Conservation (phyloP, 53 echinoderm and acorn worm species). For the Luidia sarsii region DNA sequence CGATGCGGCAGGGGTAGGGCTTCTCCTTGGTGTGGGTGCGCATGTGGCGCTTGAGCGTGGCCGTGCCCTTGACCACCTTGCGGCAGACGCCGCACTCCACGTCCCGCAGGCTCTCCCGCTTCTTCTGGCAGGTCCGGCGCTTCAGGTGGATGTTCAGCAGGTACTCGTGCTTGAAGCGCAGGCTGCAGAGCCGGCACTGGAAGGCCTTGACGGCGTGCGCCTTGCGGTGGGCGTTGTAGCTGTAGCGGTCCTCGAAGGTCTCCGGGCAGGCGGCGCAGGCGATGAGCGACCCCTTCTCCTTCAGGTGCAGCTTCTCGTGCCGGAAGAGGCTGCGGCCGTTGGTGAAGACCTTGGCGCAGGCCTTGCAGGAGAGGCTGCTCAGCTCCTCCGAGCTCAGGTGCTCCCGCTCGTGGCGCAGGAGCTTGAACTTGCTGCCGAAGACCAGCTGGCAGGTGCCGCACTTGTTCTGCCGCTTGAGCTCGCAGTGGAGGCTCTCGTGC, state of each 20-base stretch:
- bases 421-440: slow-evolving; percentile 40
- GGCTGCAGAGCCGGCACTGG: slow-evolving; percentile 25
- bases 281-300: slow-evolving; percentile 26
- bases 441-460: slow-evolving; percentile 38
- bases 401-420: slow-evolving; percentile 39
- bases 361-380: slow-evolving; percentile 31
- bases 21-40: slow-evolving; percentile 55
- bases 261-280: slow-evolving; percentile 18
- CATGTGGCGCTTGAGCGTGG: slow-evolving; percentile 54
- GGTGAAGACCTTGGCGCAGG: slow-evolving; percentile 34
- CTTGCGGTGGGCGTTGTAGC: slow-evolving; percentile 41
- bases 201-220: slow-evolving; percentile 18
- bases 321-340: slow-evolving; percentile 28
- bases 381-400: slow-evolving; percentile 34
- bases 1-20: slow-evolving; percentile 46
- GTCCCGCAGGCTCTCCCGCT: slow-evolving; percentile 34
- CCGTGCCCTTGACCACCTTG: slow-evolving; percentile 46
- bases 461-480: slow-evolving; percentile 31
- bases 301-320: slow-evolving; percentile 39
- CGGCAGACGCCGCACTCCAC: slow-evolving; percentile 28
- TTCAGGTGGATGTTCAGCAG: slow-evolving; percentile 40
- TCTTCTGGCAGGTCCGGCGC: slow-evolving; percentile 53
- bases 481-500: slow-evolving; percentile 30
- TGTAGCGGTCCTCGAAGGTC: slow-evolving; percentile 27
- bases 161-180: slow-evolving; percentile 51